Base-by-base conservation (phyloP, 2,888 invertebrate genomes). In the Molanna angustata region DNA sequence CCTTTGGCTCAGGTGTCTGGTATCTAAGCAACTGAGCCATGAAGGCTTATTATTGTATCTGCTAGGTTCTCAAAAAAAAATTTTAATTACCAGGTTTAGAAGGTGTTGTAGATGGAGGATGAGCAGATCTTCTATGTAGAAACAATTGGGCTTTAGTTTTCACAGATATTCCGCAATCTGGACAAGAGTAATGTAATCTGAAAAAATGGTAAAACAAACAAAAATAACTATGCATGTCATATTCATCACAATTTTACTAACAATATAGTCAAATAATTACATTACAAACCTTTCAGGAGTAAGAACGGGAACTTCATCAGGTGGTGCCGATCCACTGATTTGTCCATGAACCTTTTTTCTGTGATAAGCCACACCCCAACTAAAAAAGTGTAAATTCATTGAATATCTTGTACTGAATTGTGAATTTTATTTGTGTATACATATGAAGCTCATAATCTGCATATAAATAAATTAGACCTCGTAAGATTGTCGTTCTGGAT, bases 331-430 rank as follows among this genome's bases (percentile, higher is more conserved):
- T 2, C 49, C 43, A 20, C 31, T 65, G 0, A 55, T 60, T 57
- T 72, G 73, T 0, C 67, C 68, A 54, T 78, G 77, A 0, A 69
- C 61, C 51, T 76, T 77, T 63, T 76, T 77, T 7, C 71, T 67
- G 54, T 78, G 77, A 40, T 76, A 76, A 0, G 75, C 70, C 16
- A 74, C 61, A 48, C 76, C 72, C 77, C 77, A 76, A 62, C 76
- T 76, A 55, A 4, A 54, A 57, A 31, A 22, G 27, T 7, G 6
- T 11, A 27, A 27, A 11, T 7, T 27, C n/a, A n/a, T n/a, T n/a
- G n/a, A n/a, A n/a, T n/a, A n/a, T n/a, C n/a, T n/a, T n/a, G n/a
- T n/a, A n/a, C n/a, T n/a, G n/a, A n/a, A n/a, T n/a, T n/a, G n/a
- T n/a, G n/a, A n/a, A n/a, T n/a, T n/a, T n/a, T n/a, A n/a, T n/a